Base-by-base conservation (phyloP, 2,888 invertebrate genomes). In the Drosophila gaucha region DNA sequence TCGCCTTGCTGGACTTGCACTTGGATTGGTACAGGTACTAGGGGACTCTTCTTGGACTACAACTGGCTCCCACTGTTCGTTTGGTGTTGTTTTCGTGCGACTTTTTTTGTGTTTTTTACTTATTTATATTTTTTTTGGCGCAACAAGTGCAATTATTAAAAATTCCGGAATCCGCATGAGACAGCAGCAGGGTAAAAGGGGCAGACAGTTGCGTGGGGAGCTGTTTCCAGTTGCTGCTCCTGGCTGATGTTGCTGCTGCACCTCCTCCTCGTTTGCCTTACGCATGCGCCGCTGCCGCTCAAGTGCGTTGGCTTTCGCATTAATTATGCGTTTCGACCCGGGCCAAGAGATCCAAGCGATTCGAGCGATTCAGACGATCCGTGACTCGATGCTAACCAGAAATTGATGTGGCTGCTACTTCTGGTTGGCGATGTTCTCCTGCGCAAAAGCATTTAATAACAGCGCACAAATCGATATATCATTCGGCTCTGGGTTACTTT, bases 251-350 rank as follows among this genome's bases (percentile, higher is more conserved):
- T 60, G 47, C 39, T 44, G 59, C 46, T 62, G 62, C 54, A 68
- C 47, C 80, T 86, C 47, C 80, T 86, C 36, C 58, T 67, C 64
- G 68, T 54, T 80, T 49, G 70, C 64, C 78, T 74, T 83, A 86
- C 88, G 86, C 86, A 80, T 86, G 74, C 62, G 57, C 35, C 60
- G 58, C 65, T 65, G 76, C 73, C 77, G 77, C 66, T 79, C 75
- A 84, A 86, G 82, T 84, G 88, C 84, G 88, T 84, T 84, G 84
- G 87, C 86, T 84, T 84, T 84, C 88, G 84, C 84, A 84, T 84
- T 84, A 84, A 84, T 84, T 84, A 84, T 85, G 88, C 88, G 78
- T 82, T 82, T 51, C 74, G 67, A 77, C 41, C 50, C 77, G 67
- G 72, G 65, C 59, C 65, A 47, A 35, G 47, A 73, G 56, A 67